Conservation (phyloP, 53 echinoderm and acorn worm species). For the Stichopus horrens region DNA sequence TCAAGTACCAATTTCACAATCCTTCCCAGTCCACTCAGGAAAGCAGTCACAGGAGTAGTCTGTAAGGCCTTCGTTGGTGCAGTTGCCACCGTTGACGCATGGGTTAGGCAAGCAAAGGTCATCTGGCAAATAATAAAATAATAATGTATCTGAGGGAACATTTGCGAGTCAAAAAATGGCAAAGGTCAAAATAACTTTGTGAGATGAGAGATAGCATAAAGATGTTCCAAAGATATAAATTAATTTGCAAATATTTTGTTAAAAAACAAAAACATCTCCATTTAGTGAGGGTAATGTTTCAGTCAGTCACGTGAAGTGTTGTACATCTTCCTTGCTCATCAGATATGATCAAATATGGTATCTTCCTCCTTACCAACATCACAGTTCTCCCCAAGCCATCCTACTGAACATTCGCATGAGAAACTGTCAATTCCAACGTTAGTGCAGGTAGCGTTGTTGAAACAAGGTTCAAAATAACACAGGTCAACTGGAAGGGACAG, state of each 20-base stretch:
- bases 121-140: constrained; percentile 53
- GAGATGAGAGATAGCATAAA: too few relatives aligned
- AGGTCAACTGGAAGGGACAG: constrained; percentile 56
- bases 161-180: not conserved
- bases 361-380: constrained; percentile 55
- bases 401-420: constrained; percentile 69
- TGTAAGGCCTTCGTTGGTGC: constrained; percentile 59
- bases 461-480: constrained; percentile 73
- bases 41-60: constrained; percentile 66
- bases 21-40: constrained; percentile 69
- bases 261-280: too few relatives aligned
- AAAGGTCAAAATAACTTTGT: not conserved
- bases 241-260: not conserved
- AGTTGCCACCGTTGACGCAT: constrained; percentile 77
- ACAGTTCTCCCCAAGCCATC: constrained; percentile 80
- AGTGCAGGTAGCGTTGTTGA: constrained; percentile 70
- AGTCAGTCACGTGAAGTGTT: too few relatives aligned
- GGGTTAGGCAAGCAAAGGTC: constrained; percentile 74
- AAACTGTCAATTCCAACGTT: constrained; percentile 69
- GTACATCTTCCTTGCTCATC: too few relatives aligned
- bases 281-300: too few relatives aligned
- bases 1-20: constrained; percentile 77
- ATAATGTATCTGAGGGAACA: not conserved
- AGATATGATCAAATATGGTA: too few relatives aligned
- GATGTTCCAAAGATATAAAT: not conserved